Percentiles rank a stretch among this genome's conserved stretches.
phyloP scores from a whole-genome alignment of 2,797 vertebrate genomes.

The Smutsia temminckii region DNA sequence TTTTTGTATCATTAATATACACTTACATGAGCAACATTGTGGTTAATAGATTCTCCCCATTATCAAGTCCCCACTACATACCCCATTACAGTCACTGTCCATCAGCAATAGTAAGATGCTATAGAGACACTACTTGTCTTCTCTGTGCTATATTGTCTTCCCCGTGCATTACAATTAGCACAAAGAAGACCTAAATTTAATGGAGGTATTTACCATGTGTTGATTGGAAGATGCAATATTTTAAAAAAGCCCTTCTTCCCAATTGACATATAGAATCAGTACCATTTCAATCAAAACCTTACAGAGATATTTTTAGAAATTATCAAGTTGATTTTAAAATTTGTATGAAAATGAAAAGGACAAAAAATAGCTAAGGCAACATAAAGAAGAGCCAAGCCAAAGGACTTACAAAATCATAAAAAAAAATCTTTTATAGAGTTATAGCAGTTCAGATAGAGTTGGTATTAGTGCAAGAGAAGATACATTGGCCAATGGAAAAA shows the following conservation, averaged over 20 bases:
- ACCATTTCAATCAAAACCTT: not conserved
- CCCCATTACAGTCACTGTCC: no score
- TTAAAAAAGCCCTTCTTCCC: not conserved
- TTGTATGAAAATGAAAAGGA: not conserved
- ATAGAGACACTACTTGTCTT: no score
- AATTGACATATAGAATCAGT: not conserved
- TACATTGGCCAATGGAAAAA: not conserved
- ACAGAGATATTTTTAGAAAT: not conserved
- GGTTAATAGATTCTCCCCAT: no score
- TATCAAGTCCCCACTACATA: no score
- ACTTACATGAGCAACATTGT: no score
- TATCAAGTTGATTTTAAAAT: not conserved
- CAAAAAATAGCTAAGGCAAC: not conserved
- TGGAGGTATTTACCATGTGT: not conserved
- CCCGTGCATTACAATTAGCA: no score
- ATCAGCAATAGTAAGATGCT: no score
- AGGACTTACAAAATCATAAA: not conserved
- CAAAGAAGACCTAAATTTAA: not conserved
- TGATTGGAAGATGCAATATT: not conserved
- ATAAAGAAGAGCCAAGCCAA: not conserved
- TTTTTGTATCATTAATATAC: no score
- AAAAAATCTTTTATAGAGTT: not conserved
- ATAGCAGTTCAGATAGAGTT: not conserved
- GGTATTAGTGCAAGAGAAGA: not conserved
- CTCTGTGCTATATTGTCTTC: no score